Evolutionary conservation across 2,888 invertebrate species (phyloP).

Genomic region (Pollenia angustigena): DNA sequence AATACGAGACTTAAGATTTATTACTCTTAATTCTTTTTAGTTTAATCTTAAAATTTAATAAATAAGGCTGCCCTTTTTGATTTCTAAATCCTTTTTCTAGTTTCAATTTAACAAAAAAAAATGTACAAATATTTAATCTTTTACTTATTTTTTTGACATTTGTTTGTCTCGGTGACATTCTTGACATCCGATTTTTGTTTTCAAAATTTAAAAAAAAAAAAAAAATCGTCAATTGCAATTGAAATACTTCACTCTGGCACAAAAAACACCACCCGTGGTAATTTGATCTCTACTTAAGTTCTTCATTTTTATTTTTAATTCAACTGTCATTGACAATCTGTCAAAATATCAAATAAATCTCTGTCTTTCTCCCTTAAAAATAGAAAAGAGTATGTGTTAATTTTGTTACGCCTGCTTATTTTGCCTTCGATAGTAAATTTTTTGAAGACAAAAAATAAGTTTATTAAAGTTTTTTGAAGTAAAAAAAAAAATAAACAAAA

Average conservation of each 20-base stretch:
- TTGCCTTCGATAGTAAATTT: not conserved
- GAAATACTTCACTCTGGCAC: slow-evolving; percentile 27
- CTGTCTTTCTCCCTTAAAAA: not conserved
- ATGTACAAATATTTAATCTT: slow-evolving; percentile 11
- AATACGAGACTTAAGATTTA: too few species aligned
- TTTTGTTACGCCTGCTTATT: slow-evolving; percentile 63
- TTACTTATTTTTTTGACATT: slow-evolving; percentile 9
- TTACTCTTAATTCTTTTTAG: too few species aligned
- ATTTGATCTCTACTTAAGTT: slow-evolving; percentile 45
- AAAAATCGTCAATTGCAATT: slow-evolving; percentile 15
- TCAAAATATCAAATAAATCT: slow-evolving; percentile 73
- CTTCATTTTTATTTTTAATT: slow-evolving; percentile 8
- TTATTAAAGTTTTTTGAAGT: slow-evolving; percentile 36
- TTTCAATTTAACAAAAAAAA: not conserved
- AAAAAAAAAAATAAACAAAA: not conserved
- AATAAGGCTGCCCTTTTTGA: not conserved
- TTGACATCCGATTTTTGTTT: slow-evolving; percentile 33
- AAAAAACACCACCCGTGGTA: slow-evolving; percentile 58
- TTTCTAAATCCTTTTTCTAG: not conserved
- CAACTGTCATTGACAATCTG: slow-evolving; percentile 74
- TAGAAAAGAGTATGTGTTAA: slow-evolving; percentile 14
- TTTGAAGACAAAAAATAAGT: slow-evolving; percentile 14
- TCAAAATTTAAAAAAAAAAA: slow-evolving; percentile 4
- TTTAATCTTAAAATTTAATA: not conserved
- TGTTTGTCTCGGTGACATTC: slow-evolving; percentile 21